These are phyloP conservation scores for Mythimna pallens DNA, from an alignment of 2,888 invertebrate genomes.

Conservation along the genomic window DNA sequence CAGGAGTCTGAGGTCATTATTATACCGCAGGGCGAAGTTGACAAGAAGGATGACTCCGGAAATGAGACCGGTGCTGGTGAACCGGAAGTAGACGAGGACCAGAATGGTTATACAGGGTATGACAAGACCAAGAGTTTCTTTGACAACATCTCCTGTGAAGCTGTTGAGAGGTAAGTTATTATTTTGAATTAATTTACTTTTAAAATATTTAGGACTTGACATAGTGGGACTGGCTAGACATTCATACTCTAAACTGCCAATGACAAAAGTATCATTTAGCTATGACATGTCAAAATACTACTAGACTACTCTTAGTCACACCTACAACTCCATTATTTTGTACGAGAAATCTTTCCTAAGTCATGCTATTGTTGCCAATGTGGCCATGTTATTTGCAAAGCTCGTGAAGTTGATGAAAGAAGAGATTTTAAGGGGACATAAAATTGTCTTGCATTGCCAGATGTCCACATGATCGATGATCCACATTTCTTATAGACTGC, in stretches of 20 bases:
- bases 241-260: neutral
- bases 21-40: conserved; percentile 91
- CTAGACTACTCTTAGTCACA: neutral
- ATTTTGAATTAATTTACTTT: neutral
- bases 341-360: neutral
- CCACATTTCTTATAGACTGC: neutral
- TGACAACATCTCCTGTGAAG: conserved; percentile 99
- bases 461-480: too few relatives aligned
- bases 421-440: neutral
- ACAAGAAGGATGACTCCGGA: conserved; percentile 97
- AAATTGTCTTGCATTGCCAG: neutral
- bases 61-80: conserved; percentile 97
- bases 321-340: neutral
- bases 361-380: neutral
- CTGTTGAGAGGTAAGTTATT: conserved; percentile 94
- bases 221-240: neutral
- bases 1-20: conserved; percentile 68
- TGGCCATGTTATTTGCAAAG: neutral
- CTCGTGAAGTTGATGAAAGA: neutral
- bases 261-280: neutral
- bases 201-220: neutral
- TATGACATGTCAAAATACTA: neutral
- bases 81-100: conserved; percentile 94
- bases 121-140: conserved; percentile 99
- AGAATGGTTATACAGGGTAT: conserved; percentile 93